Base-by-base conservation (phyloP, 2,113 vertebrate genomes). In the Neodon shergylaensis region DNA sequence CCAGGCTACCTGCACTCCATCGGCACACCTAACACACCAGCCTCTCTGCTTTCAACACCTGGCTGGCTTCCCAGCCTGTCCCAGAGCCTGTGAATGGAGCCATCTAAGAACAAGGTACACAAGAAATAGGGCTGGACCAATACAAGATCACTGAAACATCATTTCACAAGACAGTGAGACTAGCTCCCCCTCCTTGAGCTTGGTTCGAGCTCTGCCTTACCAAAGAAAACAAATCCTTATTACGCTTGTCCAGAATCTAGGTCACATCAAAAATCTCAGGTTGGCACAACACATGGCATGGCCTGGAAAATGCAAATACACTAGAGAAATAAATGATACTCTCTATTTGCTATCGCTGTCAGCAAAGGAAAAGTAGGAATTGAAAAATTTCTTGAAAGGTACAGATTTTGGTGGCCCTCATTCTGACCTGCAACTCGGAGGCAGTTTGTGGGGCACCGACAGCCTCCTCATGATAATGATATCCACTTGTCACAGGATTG, bases 41-140 rank as follows among this genome's bases (percentile, higher is more conserved):
- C 96, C 97, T 98, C 86, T 94, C 96, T 96, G 98, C 97, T 97
- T 95, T 97, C 97, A 97, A 89, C 97, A 91, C 98, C 94, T 96
- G 97, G 94, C 97, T 58, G 58, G 19, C 58, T 58, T 97, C 93
- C 91, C 95, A 83, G 94, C 95, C 79, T 31, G 74, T 92, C 2
- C 0, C 79, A 96, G 88, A 96, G 66, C 52, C 96, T 66, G 44
- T 97, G 97, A 97, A 68, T 90, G 52, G 94, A 84, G 74, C 89
- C 85, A 65, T 93, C 90, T 86, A 93, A 97, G 97, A 92, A 97
- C 97, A 98, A 94, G 84, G 91, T 63, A 54, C 42, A 49, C 26
- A n/a, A 39, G 52, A 79, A 88, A 28, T 14, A 49, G 49, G 58
- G 52, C 82, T 70, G 54, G 6, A 73, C 12, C 11, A 26, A 39